Evolutionary conservation across 2,113 vertebrate genomes (phyloP), one percentile per base, ranked within the genome.

Genomic region (Oncorhynchus clarkii): DNA sequence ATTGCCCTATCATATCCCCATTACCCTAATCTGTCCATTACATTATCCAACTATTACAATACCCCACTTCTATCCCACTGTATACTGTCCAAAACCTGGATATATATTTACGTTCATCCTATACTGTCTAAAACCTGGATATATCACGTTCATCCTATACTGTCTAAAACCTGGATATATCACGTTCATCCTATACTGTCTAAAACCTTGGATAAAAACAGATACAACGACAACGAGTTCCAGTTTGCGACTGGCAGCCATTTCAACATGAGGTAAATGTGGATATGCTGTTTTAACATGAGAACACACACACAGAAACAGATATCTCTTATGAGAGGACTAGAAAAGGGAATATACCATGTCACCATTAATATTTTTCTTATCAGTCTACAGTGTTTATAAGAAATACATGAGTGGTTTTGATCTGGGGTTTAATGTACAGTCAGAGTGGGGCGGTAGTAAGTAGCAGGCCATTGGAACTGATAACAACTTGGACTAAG

Each of bases 201-300:
- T 83, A 68, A 85, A 77, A 75, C 70, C 54, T 81, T 34, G 72
- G 66, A 71, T 59, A 73, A 81, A 80, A 76, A 57, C 26, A 9
- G 12, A 57, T 5, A 27, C 67, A 39, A 45, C 54, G 71, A 77
- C 78, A 66, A 75, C 80, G 70, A 71, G 76, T 78, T 80, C 11
- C 39, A 45, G 39, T 45, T 12, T 45, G 39, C 2, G 39, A 45
- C 39, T 2, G 39, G 72, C 77, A 82, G 84, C 84, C 80, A 24
- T 81, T 85, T 69, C 67, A 82, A 75, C 77, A 76, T 79, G 82
- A 90, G 83, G 82, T 85, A 84, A 9, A 89, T 85, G 81, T 83
- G 39, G 20, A 79, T 83, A 29, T 54, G 45, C 65, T 54, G 64
- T 67, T 67, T 54, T 20, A 27, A 14, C 12, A 66, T 80, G 71